Conservation (phyloP, 2,888 invertebrate genomes). For the Dryadula phaetusa region DNA sequence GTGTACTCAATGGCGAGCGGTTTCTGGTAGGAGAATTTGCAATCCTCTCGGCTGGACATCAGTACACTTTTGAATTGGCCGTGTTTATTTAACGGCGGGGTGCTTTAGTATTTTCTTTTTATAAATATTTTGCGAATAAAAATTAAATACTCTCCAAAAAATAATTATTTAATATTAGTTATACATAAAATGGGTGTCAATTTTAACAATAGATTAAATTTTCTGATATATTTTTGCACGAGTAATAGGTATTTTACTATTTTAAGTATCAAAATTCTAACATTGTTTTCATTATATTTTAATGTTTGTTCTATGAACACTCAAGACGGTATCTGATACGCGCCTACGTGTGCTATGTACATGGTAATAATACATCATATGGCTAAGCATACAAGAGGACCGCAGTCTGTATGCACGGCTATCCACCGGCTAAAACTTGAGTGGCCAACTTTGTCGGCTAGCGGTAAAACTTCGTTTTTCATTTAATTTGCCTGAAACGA, state of each 20-base stretch:
- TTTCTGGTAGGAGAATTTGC: slow-evolving; percentile 25
- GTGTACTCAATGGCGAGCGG: slow-evolving; percentile 24
- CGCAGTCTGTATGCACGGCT: slow-evolving; percentile 53
- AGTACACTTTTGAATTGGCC: slow-evolving; percentile 1
- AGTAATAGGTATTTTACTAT: slow-evolving; percentile 23
- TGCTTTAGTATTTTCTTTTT: not conserved
- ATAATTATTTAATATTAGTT: no score
- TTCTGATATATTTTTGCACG: not conserved
- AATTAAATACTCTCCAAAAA: no score
- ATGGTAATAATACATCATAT: slow-evolving; percentile 43
- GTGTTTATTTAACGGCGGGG: not conserved
- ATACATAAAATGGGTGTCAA: no score
- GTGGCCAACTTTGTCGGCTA: slow-evolving; percentile 76
- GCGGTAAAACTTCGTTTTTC: slow-evolving; percentile 79
- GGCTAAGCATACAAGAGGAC: slow-evolving; percentile 44
- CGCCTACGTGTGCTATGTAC: slow-evolving; percentile 31
- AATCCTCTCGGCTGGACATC: slow-evolving; percentile 24
- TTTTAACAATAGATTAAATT: no score
- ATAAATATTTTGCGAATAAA: slow-evolving; percentile 10
- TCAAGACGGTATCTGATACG: slow-evolving; percentile 31
- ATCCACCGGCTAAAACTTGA: slow-evolving; percentile 68
- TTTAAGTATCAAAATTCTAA: slow-evolving; percentile 31
- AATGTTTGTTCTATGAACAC: slow-evolving; percentile 38
- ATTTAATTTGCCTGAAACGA: slow-evolving; percentile 82
- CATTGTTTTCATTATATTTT: slow-evolving; percentile 41